These are phyloP conservation scores for Coelogynopora nodosa DNA, from an alignment of 2,888 invertebrate species.

Conservation along the genomic window DNA sequence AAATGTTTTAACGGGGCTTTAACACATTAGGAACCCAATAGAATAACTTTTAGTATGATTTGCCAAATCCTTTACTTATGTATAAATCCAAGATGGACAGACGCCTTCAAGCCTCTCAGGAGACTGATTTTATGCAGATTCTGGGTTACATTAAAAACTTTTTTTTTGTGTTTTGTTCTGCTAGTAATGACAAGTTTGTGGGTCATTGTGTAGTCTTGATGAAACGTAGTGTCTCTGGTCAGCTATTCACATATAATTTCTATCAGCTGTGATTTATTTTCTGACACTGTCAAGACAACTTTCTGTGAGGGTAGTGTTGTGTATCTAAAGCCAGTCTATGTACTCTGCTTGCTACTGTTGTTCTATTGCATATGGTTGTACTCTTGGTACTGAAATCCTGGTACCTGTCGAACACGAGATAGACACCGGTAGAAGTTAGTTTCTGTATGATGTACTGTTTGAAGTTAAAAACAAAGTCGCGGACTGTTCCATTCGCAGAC, in stretches of 20 bases:
- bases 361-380: slow-evolving; percentile 26
- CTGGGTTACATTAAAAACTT: no score
- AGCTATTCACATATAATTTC: slow-evolving; percentile 47
- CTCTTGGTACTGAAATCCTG: slow-evolving; percentile 44
- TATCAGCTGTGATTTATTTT: slow-evolving; percentile 48
- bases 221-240: slow-evolving; percentile 25
- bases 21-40: no score
- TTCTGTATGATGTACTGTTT: slow-evolving; percentile 19
- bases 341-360: not conserved
- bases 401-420: not conserved
- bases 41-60: no score
- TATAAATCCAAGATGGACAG: no score
- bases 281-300: slow-evolving; percentile 46
- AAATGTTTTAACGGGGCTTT: no score
- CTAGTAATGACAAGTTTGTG: slow-evolving; percentile 14
- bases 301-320: slow-evolving; percentile 47
- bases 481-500: slow-evolving; percentile 46
- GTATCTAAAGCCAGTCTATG: slow-evolving; percentile 41
- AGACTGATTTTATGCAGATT: no score
- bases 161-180: no score
- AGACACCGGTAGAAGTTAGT: slow-evolving; percentile 26
- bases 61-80: no score
- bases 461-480: slow-evolving; percentile 46
- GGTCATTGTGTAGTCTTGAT: slow-evolving; percentile 25
- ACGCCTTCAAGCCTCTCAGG: no score